Evolutionary conservation across 2,113 vertebrate genomes (phyloP), one percentile per base, ranked within the genome.

Genomic region (Scortum barcoo): DNA sequence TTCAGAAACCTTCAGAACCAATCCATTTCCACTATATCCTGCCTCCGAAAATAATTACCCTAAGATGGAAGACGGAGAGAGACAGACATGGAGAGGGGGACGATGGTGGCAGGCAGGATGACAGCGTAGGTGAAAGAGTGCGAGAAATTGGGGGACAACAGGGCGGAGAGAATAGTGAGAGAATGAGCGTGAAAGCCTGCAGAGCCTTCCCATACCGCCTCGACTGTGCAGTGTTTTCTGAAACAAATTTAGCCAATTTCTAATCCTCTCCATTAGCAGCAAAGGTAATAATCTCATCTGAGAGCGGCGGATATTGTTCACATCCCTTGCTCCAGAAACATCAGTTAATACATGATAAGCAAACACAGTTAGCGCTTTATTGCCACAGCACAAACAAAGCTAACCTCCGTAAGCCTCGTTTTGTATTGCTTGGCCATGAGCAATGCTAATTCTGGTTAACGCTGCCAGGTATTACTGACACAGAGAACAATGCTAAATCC

Each of bases 401-500:
- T 76, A 85, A 89, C 77, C 48, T 11, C 62, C 36, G 24, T 90
- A 88, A 91, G 78, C 89, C 87, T 87, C 22, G 24, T 90, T 87
- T 81, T 81, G 77, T 78, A 77, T 87, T 90, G 78, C 86, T 84
- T 85, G 90, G 84, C 81, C 89, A 86, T 60, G 85, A 90, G 80
- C 76, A 74, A 85, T 84, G 75, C 80, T 93, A 84, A 90, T 91
- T 88, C 87, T 84, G 50, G 82, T 75, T 66, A 87, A 83, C 36
- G 69, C 81, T 93, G 89, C 79, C 88, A 91, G 87, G 90, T 93
- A 87, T 91, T 88, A 90, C 86, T 88, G 90, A 91, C 86, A 89
- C 78, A 36, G 74, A 84, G 81, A 92, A 92, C 91, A 93, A 91
- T 91, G 86, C 75, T 82, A 92, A 93, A 92, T 92, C 91, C 86